A percentile compares a stretch with the other conserved stretches of the same genome.
Evolutionary conservation across 2,888 invertebrate species (phyloP).

Genomic region (Scrobipalpa atriplicella): DNA sequence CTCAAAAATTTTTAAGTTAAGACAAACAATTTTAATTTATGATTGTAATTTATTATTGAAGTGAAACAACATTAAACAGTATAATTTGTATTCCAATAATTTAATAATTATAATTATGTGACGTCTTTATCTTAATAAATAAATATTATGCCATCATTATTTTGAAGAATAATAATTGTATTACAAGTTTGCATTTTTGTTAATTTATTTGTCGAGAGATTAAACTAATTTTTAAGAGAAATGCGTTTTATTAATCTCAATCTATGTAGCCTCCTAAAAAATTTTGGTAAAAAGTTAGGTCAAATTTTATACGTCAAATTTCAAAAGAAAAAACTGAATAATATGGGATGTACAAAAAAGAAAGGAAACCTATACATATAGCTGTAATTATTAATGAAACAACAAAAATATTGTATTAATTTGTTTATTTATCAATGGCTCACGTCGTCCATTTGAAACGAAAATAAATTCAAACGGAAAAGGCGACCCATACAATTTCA

Average conservation of each 20-base stretch:
- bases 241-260: slow-evolving; percentile 41
- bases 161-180: slow-evolving; percentile 60
- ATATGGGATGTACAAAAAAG: no score
- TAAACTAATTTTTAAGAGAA: slow-evolving; percentile 76
- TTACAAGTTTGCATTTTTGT: slow-evolving; percentile 69
- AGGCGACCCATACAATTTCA: slow-evolving; percentile 71
- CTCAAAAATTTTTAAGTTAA: slow-evolving; percentile 56
- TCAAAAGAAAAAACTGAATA: no score
- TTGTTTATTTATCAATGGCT: slow-evolving; percentile 64
- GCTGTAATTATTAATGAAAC: not conserved
- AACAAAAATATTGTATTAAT: slow-evolving; percentile 30
- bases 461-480: slow-evolving; percentile 73
- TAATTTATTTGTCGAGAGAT: slow-evolving; percentile 81
- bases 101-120: slow-evolving; percentile 57
- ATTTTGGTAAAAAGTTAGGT: no score
- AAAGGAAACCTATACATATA: not conserved
- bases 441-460: slow-evolving; percentile 77
- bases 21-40: slow-evolving; percentile 58
- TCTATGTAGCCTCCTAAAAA: not conserved
- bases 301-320: no score
- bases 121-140: slow-evolving; percentile 50
- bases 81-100: slow-evolving; percentile 61
- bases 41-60: slow-evolving; percentile 55
- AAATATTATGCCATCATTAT: slow-evolving; percentile 69
- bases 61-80: slow-evolving; percentile 56